A percentile compares a stretch with the other conserved stretches of the same genome.
These are phyloP conservation scores for Leucosticte australis DNA, from an alignment of 2,113 vertebrate species.

Conservation along the genomic window DNA sequence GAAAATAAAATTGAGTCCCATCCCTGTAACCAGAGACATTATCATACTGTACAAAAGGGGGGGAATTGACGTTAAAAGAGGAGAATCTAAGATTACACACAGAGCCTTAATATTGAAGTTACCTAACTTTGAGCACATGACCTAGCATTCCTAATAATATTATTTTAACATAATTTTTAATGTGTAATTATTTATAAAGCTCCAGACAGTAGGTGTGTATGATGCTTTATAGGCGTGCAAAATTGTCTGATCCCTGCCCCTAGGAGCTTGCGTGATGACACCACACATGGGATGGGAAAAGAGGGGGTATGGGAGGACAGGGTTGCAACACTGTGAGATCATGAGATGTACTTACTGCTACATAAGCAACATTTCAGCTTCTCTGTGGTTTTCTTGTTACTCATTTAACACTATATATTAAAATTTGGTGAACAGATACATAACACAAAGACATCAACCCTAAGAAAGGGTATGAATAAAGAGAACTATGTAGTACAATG, in stretches of 20 bases:
- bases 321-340: constrained; percentile 63
- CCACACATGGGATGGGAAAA: constrained; percentile 60
- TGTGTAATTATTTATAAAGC: constrained; percentile 56
- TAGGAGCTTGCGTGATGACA: constrained; percentile 54
- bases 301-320: constrained; percentile 61
- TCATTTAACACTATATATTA: constrained; percentile 69
- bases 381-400: constrained; percentile 65
- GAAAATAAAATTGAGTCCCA: background rate
- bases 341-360: constrained; percentile 62
- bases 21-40: background rate
- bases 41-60: background rate
- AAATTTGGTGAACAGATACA: constrained; percentile 60
- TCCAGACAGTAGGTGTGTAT: constrained; percentile 42
- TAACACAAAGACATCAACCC: constrained; percentile 45
- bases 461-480: constrained; percentile 50
- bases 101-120: background rate
- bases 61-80: background rate
- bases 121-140: background rate
- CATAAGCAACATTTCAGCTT: constrained; percentile 66
- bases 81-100: background rate
- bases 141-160: constrained; percentile 2
- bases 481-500: background rate
- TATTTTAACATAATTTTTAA: constrained; percentile 46
- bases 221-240: constrained; percentile 41
- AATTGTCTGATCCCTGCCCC: constrained; percentile 54